Base-by-base conservation (phyloP, 2,888 invertebrate species). In the Chaetogeoica ovagalla region DNA sequence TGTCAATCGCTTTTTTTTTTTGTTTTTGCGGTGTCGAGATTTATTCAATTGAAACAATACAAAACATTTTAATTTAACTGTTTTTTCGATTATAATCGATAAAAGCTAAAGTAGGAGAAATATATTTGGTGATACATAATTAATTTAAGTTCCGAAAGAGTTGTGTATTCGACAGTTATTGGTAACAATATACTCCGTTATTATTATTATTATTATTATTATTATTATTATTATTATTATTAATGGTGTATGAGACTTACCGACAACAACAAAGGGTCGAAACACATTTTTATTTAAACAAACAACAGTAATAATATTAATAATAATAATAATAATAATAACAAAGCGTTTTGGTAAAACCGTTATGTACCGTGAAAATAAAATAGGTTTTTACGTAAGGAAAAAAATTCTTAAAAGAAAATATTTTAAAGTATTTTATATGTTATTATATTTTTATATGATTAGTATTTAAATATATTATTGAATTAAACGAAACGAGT, bases 151-250 rank as follows among this genome's bases (percentile, higher is more conserved):
- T 63, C 52, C 15, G 55, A 74, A 37, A 21, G 52, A 55, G 15
- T 13, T 15, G 63, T 74, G 73, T 63, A 63, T 37, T 63, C 37
- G 73, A 63, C 63, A 74, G 37, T 63, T 74, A 74, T 74, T 62
- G n/a, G 72, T 62, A 30, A 30, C 30, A 62, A 62, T 62, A 62
- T 62, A 48, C 48, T 73, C 30, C 30, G 48, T 52, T 73, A 48
- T 62, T 73, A 73, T 48, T 48, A 13, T 48, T 15, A 43, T 48
- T 48, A 13, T 48, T 15, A 43, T 48, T 48, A 13, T 48, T 15
- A 43, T 39, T 39, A 6, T 52, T 73, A 48, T 62, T 73, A 73
- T 52, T 73, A 48, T 62, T 73, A 73, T 48, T 48, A 13, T 48
- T 15, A 43, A 43, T 43, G 43, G 43, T 43, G 43, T 43, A 7